A percentile compares a stretch with the other conserved stretches of the same genome.
Conservation (phyloP, 2,797 vertebrate species). For the Bovichtus variegatus region DNA sequence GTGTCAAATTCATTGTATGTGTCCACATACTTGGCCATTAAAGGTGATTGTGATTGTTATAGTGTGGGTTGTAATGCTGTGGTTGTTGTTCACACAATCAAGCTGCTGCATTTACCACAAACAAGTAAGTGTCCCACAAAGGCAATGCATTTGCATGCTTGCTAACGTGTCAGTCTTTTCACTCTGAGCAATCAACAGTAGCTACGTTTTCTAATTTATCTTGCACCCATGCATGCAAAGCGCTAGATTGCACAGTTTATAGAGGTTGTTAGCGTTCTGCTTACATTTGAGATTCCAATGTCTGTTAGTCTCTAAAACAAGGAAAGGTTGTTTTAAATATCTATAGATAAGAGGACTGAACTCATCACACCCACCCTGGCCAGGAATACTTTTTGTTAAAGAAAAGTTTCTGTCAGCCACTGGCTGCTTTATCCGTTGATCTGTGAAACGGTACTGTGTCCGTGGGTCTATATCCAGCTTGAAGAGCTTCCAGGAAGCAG, state of each 20-base stretch:
- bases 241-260: not conserved
- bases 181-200: not conserved
- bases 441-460: conserved; percentile 21
- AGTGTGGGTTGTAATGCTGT: not conserved
- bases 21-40: not conserved
- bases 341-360: not conserved
- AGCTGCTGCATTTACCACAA: not conserved
- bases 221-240: not conserved
- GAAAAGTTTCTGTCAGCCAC: conserved; percentile 31
- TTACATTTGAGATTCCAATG: not conserved
- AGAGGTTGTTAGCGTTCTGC: not conserved
- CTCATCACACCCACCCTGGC: not conserved
- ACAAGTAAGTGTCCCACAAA: not conserved
- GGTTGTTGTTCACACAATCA: not conserved
- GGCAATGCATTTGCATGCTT: not conserved
- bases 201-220: not conserved
- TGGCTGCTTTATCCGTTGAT: conserved; percentile 18
- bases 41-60: not conserved
- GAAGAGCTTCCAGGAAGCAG: conserved; percentile 64
- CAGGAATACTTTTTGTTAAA: not conserved
- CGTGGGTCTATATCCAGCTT: conserved; percentile 57
- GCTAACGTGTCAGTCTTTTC: not conserved
- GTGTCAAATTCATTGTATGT: not conserved
- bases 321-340: not conserved
- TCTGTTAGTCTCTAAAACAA: not conserved